Conservation (phyloP, 1,140 invertebrate species). For the Daktulosphaira vitifoliae region DNA sequence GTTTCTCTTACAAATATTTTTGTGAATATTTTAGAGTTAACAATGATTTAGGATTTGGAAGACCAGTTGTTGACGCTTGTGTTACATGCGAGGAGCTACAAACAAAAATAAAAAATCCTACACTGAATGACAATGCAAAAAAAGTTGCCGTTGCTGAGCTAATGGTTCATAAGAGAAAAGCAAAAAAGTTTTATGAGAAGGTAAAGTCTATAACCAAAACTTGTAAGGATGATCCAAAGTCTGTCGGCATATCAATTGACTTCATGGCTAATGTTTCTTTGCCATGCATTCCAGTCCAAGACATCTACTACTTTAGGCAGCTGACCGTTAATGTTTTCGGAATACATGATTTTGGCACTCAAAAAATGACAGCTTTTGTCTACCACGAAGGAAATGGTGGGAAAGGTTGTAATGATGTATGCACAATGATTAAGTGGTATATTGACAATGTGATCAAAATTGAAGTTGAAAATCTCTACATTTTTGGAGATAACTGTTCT, state of each 20-base stretch:
- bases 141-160: constrained; percentile 32
- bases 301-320: constrained; percentile 21
- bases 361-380: constrained; percentile 11
- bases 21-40: constrained; percentile 36
- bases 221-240: constrained; percentile 2
- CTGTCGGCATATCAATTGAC: background rate
- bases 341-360: constrained; percentile 26
- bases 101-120: constrained; percentile 25
- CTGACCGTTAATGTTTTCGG: constrained; percentile 21
- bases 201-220: constrained; percentile 11
- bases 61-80: constrained; percentile 36
- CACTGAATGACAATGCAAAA: constrained; percentile 34
- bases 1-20: background rate
- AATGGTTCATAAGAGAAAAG: constrained; percentile 26
- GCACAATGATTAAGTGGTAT: constrained; percentile 8
- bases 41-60: constrained; percentile 36
- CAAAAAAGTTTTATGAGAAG: constrained; percentile 34
- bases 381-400: constrained; percentile 28
- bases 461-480: background rate
- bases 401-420: constrained; percentile 33
- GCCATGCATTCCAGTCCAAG: constrained; percentile 17
- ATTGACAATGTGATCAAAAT: background rate
- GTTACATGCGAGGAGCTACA: constrained; percentile 26
- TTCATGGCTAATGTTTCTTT: constrained; percentile 23
- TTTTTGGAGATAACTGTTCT: constrained; percentile 34